A percentile compares a stretch with the other conserved stretches of the same genome.
These are phyloP conservation scores for Lycodopsis pacificus DNA, from an alignment of 2,797 vertebrate genomes.

Conservation along the genomic window DNA sequence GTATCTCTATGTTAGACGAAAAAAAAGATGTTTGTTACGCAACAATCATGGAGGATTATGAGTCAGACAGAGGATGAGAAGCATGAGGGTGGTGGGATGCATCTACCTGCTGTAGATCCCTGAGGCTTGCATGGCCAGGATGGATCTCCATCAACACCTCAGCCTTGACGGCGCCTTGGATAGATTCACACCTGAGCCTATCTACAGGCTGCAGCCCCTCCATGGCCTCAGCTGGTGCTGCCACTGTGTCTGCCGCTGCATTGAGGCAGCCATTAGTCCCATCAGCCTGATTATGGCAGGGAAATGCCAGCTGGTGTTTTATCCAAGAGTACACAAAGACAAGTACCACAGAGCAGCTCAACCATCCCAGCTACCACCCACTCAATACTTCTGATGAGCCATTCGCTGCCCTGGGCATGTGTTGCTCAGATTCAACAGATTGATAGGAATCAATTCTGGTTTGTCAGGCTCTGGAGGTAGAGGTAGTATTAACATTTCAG, in stretches of 20 bases:
- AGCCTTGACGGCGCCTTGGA: constrained; percentile 63
- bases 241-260: constrained; percentile 57
- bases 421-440: constrained; percentile 76
- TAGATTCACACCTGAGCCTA: constrained; percentile 78
- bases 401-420: constrained; percentile 65
- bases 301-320: constrained; percentile 81
- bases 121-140: constrained; percentile 56
- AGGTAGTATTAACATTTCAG: constrained; percentile 63
- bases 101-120: constrained; percentile 60
- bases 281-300: constrained; percentile 74
- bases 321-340: constrained; percentile 79
- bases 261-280: constrained; percentile 70
- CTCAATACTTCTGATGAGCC: constrained; percentile 72
- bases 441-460: constrained; percentile 74
- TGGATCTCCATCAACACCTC: constrained; percentile 83
- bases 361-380: constrained; percentile 69
- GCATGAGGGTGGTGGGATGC: constrained; percentile 47
- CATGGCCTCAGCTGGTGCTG: constrained; percentile 72
- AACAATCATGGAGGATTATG: constrained; percentile 29
- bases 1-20: constrained; percentile 24
- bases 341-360: constrained; percentile 74
- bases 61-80: constrained; percentile 44
- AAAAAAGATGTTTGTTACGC: constrained; percentile 7
- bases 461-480: constrained; percentile 61
- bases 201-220: constrained; percentile 61